Conservation (phyloP, 2,797 vertebrate genomes). For the Halcyon chelicuti region DNA sequence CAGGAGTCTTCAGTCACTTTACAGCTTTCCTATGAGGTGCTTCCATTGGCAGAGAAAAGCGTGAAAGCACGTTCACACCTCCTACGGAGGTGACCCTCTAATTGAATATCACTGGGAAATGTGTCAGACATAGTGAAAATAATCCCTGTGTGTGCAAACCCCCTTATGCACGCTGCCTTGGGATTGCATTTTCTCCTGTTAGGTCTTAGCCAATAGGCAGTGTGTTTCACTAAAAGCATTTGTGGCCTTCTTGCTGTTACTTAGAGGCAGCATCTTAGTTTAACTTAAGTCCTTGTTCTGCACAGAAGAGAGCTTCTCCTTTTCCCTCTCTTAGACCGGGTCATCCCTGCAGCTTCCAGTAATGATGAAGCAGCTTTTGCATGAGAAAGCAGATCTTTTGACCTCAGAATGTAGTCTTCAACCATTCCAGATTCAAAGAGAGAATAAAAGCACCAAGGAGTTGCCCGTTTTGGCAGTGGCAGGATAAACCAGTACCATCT, state of each 20-base stretch:
- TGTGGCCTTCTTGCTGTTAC: background rate
- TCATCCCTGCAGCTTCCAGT: background rate
- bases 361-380: background rate
- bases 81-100: constrained; percentile 30
- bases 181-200: constrained; percentile 5
- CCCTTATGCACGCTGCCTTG: background rate
- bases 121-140: constrained; percentile 44
- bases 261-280: background rate
- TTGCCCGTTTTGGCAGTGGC: background rate
- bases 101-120: constrained; percentile 57
- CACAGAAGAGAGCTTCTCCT: background rate
- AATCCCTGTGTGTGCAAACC: constrained; percentile 22
- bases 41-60: constrained; percentile 11
- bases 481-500: background rate
- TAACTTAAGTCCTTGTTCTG: background rate
- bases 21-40: constrained; percentile 24
- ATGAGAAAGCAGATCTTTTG: background rate
- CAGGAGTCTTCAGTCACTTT: constrained; percentile 26
- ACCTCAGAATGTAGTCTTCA: background rate
- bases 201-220: background rate
- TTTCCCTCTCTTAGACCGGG: background rate
- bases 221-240: background rate
- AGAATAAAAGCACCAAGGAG: background rate
- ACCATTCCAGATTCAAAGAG: background rate
- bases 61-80: constrained; percentile 25